Evolutionary conservation across 2,113 vertebrate genomes (phyloP).

Genomic region (Acinonyx jubatus): DNA sequence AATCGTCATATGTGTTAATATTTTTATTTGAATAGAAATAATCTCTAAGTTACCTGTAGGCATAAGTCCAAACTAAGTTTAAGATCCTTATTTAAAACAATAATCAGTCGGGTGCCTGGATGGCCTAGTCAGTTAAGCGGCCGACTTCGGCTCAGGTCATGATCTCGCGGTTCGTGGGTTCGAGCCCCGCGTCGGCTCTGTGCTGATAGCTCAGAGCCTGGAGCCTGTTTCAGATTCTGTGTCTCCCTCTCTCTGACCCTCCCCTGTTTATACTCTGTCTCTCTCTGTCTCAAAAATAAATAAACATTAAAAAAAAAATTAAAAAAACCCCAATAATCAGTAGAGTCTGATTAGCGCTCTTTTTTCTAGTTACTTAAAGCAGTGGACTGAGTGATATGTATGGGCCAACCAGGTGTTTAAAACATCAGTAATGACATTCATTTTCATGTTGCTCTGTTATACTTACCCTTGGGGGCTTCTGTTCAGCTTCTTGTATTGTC

Average conservation of each 20-base stretch:
- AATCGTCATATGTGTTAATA: not conserved
- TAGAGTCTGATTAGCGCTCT: not conserved
- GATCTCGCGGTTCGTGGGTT: too few relatives aligned
- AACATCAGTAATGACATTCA: not conserved
- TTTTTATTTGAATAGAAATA: slow-evolving; percentile 39
- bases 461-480: not conserved
- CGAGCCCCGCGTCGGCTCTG: too few relatives aligned
- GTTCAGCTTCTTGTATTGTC: not conserved
- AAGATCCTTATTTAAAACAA: not conserved
- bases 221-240: too few relatives aligned
- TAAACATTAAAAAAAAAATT: too few relatives aligned
- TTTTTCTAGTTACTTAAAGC: not conserved
- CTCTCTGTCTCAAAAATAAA: too few relatives aligned
- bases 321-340: not conserved
- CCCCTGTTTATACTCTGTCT: too few relatives aligned
- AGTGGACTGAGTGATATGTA: not conserved
- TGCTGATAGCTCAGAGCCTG: too few relatives aligned
- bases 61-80: not conserved
- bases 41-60: not conserved
- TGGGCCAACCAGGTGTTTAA: not conserved
- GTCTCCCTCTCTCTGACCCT: too few relatives aligned
- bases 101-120: not conserved
- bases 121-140: too few relatives aligned
- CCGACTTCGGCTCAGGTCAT: too few relatives aligned
- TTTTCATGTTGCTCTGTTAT: not conserved